Evolutionary conservation across 2,113 vertebrate genomes (phyloP), one percentile per base, ranked within the genome.

Genomic region (Rhea pennata): DNA sequence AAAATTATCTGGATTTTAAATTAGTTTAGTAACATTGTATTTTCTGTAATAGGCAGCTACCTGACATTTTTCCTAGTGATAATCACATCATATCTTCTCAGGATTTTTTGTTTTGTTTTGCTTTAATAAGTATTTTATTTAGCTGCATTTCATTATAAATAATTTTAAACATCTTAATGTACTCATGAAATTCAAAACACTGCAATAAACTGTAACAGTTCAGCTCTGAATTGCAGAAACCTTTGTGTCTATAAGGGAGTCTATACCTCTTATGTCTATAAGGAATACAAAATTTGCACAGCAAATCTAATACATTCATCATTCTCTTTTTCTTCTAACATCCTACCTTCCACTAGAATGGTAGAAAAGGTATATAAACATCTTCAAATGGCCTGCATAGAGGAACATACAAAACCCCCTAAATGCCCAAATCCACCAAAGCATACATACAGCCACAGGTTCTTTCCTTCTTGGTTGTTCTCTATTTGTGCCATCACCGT

Each of bases 1-100:
- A 95, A 85, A 87, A 85, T 44, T 11, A 69, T 75, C 46, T 94
- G 89, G 72, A 86, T 95, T 95, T 96, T 91, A 88, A 84, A 93
- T 88, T 36, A 88, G 61, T 80, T 81, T 76, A 91, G 81, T 76
- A 81, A 80, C 20, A 72, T 46, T 64, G 46, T 72, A 14, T 94
- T 80, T 95, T 92, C 61, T 86, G 62, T 14, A 84, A 51, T 79
- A 84, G 93, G 64, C 78, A 81, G 66, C 39, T 91, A 81, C 39
- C 71, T 85, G 59, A 74, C 59, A 13, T 62, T 96, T 73, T 90
- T 82, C 61, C 27, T 42, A 20, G 44, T 24, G 20, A 21, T 59
- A 90, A 84, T 16, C 42, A 85, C 66, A n/a, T 59, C 0, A 0
- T 76, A 51, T 80, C 64, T 73, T 44, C 12, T 31, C 11, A 58